Conservation (phyloP, 2,797 vertebrate genomes). For the Lutjanus campechanus region DNA sequence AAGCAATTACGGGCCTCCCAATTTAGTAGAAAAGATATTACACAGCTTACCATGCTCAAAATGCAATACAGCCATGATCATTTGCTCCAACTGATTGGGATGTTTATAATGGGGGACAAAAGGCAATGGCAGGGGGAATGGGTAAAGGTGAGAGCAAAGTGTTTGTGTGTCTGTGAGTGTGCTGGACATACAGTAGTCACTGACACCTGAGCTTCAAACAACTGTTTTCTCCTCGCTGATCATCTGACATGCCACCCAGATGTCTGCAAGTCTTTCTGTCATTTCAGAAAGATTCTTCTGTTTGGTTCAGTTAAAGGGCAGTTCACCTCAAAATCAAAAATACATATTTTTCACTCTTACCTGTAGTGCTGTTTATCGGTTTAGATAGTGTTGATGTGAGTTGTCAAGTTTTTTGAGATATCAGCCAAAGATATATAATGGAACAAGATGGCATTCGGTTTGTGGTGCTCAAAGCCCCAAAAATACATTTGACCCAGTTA, state of each 20-base stretch:
- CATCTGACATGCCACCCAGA: slow-evolving; percentile 19
- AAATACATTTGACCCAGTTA: too few species aligned
- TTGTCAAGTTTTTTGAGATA: too few species aligned
- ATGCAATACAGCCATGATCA: slow-evolving; percentile 96
- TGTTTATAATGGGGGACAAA: slow-evolving; percentile 96
- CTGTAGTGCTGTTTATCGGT: too few species aligned
- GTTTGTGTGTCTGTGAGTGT: slow-evolving; percentile 74
- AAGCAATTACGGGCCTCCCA: slow-evolving; percentile 97
- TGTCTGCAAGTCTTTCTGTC: not conserved
- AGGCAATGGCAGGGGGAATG: slow-evolving; percentile 78
- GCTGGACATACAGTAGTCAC: slow-evolving; percentile 37
- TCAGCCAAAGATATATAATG: too few species aligned
- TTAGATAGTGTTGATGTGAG: too few species aligned
- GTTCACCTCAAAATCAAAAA: too few species aligned
- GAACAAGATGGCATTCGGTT: too few species aligned
- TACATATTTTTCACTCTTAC: too few species aligned
- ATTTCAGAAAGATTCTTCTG: not conserved
- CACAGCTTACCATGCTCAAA: slow-evolving; percentile 98
- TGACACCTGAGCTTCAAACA: slow-evolving; percentile 46
- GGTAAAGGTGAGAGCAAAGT: slow-evolving; percentile 91
- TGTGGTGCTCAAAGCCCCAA: too few species aligned
- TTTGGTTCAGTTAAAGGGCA: slow-evolving; percentile 2
- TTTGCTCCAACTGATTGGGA: slow-evolving; percentile 98
- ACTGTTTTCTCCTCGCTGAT: slow-evolving; percentile 23
- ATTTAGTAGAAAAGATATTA: slow-evolving; percentile 99